Percentiles rank a stretch among this genome's conserved stretches.
Conservation (phyloP, 1,140 invertebrate genomes). For the Magallana ariakensis region DNA sequence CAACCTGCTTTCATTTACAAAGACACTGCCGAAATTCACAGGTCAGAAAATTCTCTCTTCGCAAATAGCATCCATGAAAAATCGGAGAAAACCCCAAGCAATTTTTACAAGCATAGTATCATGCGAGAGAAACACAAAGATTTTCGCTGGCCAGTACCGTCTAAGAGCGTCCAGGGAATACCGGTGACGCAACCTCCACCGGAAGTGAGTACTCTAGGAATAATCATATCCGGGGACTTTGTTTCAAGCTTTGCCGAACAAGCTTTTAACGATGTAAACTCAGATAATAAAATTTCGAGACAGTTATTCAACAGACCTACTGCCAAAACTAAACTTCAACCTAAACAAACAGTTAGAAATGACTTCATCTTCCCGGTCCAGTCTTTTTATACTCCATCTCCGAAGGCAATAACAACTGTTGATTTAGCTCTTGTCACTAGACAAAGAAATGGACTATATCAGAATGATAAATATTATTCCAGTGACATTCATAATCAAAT, state of each 20-base stretch:
- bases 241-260: constrained; percentile 19
- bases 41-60: constrained; percentile 1
- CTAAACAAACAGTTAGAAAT: neutral
- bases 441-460: constrained; percentile 2
- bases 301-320: neutral
- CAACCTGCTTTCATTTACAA: constrained; percentile 24
- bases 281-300: neutral
- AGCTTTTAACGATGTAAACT: neutral
- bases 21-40: constrained; percentile 18
- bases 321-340: neutral
- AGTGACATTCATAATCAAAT: constrained; percentile 18
- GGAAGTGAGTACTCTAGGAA: neutral
- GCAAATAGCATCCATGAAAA: constrained; percentile 5
- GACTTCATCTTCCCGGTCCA: neutral
- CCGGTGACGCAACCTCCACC: neutral
- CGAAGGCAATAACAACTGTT: neutral
- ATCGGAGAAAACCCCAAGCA: neutral
- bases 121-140: neutral
- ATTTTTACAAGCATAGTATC: neutral
- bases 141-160: constrained; percentile 1
- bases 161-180: neutral
- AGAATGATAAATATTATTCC: neutral
- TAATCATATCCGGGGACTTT: neutral
- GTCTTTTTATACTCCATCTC: neutral
- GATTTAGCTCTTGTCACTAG: neutral